Evolutionary conservation across 1,140 invertebrate genomes (phyloP), one percentile per base, ranked within the genome.

Genomic region (Phymorhynchus buccinoides): DNA sequence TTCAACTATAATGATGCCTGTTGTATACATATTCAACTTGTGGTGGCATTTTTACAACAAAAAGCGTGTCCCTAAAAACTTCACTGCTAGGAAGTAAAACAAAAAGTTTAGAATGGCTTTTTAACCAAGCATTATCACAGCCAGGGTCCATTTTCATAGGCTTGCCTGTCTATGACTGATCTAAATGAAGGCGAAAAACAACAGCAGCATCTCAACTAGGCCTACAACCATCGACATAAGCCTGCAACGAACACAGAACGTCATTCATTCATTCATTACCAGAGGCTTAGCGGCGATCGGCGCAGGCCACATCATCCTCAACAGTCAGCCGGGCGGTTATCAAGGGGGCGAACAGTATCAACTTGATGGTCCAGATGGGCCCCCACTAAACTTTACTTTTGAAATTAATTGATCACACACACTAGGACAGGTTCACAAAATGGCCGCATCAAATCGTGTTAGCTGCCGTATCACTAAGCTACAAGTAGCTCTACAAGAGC

Each of bases 281-380:
- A 83, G 81, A n/a, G 81, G 81, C 44, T 83, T 83, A 22, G 81
- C 81, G 27, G 81, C 81, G 39, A 83, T 83, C 4, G 81, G 81
- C n/a, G 81, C 81, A 16, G 81, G 81, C 81, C 81, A 83, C 81
- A 83, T 83, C 81, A 83, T 83, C 81, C 39, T 22, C 42, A 3
- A 9, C 35, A 42, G 81, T n/a, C 56, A 4, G 56, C 12, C n/a
- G n/a, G n/a, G n/a, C n/a, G n/a, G n/a, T n/a, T n/a, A n/a, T n/a
- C n/a, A n/a, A n/a, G n/a, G n/a, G n/a, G n/a, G n/a, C n/a, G n/a
- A n/a, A n/a, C n/a, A n/a, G n/a, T n/a, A n/a, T n/a, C n/a, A 62
- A 62, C 56, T 12, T 52, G 2, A 52, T 62, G 22, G 12, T 62
- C 4, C 22, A 62, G 48, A 27, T 62, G 56, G 22, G 56, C n/a